phyloP scores from a whole-genome alignment of 2,797 vertebrate species.

The Hirundo rustica region DNA sequence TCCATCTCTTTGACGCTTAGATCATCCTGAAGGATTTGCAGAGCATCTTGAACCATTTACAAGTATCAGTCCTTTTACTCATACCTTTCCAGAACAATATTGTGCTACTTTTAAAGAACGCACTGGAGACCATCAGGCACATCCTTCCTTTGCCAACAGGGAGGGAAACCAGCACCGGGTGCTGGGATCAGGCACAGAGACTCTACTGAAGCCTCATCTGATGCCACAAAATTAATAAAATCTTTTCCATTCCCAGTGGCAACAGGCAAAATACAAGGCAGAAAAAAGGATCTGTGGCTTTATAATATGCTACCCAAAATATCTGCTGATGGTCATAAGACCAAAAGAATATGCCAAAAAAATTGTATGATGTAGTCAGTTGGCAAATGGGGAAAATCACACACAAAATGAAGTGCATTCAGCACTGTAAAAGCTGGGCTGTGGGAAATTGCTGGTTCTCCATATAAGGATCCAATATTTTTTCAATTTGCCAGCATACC shows the following conservation, averaged over 20 bases:
- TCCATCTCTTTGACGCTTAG: background rate
- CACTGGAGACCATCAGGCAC: background rate
- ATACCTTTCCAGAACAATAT: background rate
- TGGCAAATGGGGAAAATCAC: conserved; percentile 55
- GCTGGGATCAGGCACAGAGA: background rate
- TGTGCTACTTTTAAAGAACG: background rate
- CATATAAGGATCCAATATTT: conserved; percentile 54
- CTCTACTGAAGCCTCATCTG: background rate
- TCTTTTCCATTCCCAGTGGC: conserved; percentile 21
- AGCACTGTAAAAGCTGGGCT: conserved; percentile 37
- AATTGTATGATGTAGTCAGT: conserved; percentile 62
- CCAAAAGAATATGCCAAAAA: conserved; percentile 57
- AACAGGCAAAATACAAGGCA: conserved; percentile 38
- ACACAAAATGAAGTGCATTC: conserved; percentile 49
- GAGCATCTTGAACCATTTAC: background rate
- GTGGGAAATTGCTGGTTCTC: conserved; percentile 53
- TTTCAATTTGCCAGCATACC: conserved; percentile 51
- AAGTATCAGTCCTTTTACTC: background rate
- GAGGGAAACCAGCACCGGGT: background rate
- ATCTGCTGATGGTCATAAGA: conserved; percentile 70
- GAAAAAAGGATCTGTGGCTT: conserved; percentile 53
- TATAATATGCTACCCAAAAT: conserved; percentile 57
- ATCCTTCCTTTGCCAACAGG: fast-evolving
- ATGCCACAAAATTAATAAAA: background rate
- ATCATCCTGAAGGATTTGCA: background rate